Evolutionary conservation across 2,113 vertebrate genomes (phyloP).

Genomic region (Verasper variegatus): DNA sequence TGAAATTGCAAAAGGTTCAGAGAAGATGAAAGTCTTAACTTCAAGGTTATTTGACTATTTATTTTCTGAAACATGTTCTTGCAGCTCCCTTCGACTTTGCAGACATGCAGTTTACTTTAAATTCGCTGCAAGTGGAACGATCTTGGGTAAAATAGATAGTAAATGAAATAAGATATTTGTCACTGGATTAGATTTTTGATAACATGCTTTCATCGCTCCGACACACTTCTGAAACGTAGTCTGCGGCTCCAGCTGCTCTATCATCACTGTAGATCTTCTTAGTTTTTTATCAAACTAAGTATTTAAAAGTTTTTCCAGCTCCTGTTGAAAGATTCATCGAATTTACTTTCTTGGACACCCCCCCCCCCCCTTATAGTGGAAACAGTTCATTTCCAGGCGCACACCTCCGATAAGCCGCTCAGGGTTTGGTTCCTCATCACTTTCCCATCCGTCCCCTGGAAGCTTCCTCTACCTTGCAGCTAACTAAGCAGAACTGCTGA

Average conservation of each 20-base stretch:
- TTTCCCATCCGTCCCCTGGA: conserved; percentile 7
- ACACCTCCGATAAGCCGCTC: no score
- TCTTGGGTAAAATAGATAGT: neutral
- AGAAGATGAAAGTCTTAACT: neutral
- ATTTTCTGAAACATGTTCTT: neutral
- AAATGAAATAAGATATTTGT: neutral
- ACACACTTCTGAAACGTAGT: neutral
- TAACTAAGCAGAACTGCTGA: neutral
- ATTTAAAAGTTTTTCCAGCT: neutral
- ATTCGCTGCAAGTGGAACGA: neutral
- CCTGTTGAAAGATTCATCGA: neutral
- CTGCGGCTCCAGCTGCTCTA: neutral
- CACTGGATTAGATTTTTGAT: conserved; percentile 5
- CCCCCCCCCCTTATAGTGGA: no score
- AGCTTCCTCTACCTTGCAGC: conserved; percentile 3
- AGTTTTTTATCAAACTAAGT: neutral
- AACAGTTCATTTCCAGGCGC: no score
- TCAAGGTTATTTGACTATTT: neutral
- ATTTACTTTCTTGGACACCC: no score
- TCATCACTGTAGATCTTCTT: neutral
- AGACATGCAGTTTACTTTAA: neutral
- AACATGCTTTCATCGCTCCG: no score
- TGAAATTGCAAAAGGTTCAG: neutral
- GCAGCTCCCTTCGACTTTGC: neutral
- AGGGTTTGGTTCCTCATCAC: neutral